These are phyloP conservation scores for Nerophis ophidion DNA, from an alignment of 2,113 vertebrate species.

Conservation along the genomic window DNA sequence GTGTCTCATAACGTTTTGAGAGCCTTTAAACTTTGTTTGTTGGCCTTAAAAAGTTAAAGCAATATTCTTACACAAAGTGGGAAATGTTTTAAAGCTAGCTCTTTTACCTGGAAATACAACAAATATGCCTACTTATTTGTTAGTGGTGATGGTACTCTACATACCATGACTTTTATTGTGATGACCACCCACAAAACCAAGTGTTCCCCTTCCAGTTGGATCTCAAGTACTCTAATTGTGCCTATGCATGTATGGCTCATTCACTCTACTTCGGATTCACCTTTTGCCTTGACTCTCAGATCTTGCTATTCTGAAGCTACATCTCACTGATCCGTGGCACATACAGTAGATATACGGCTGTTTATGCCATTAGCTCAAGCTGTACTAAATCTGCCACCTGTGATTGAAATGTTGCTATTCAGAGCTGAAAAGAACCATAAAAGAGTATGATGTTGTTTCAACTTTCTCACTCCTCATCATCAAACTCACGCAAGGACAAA, in stretches of 20 bases:
- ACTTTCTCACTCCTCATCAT: not conserved
- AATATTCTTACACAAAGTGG: too few species aligned
- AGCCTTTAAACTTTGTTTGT: not conserved
- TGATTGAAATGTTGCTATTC: not conserved
- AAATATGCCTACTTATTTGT: too few species aligned
- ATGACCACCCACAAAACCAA: not conserved
- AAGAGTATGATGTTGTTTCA: not conserved
- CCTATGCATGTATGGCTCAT: not conserved
- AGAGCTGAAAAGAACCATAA: not conserved
- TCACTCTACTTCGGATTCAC: not conserved
- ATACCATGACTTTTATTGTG: too few species aligned
- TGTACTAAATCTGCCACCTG: slow-evolving; percentile 2
- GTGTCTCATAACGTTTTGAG: slow-evolving; percentile 11
- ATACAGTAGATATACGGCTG: not conserved
- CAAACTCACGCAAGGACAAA: not conserved
- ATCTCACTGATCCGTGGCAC: not conserved
- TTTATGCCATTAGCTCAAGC: not conserved
- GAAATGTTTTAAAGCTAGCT: not conserved
- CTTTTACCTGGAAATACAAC: not conserved
- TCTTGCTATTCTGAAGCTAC: not conserved
- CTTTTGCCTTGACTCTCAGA: not conserved
- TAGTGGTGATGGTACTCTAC: too few species aligned
- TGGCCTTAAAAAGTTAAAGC: not conserved
- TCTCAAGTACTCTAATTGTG: slow-evolving; percentile 2
- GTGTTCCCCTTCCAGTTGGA: not conserved